A percentile compares a stretch with the other conserved stretches of the same genome.
Conservation (phyloP, 2,797 vertebrate species). For the Phataginus tricuspis region DNA sequence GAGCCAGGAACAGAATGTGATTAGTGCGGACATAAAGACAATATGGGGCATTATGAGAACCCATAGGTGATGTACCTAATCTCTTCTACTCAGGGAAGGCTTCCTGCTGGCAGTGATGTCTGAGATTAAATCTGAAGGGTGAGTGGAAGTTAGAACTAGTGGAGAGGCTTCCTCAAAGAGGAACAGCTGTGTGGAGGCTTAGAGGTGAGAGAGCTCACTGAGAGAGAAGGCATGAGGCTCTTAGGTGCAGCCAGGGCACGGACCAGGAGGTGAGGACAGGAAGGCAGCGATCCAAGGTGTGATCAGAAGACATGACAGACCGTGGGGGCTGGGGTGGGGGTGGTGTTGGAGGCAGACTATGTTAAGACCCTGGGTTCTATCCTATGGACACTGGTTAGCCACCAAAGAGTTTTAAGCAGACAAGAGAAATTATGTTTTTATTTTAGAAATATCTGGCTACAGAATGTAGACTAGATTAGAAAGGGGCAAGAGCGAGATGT, state of each 20-base stretch:
- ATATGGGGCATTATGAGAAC: not conserved
- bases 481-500: not conserved
- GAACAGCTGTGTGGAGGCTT: not conserved
- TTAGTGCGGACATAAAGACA: not conserved
- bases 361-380: not conserved
- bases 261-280: not conserved
- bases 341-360: too few relatives aligned
- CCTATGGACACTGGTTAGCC: not conserved
- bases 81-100: not conserved
- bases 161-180: not conserved
- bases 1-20: not conserved
- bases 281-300: not conserved
- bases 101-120: not conserved
- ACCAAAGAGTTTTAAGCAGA: not conserved
- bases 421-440: not conserved
- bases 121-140: not conserved
- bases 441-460: not conserved
- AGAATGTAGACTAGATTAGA: not conserved
- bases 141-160: not conserved
- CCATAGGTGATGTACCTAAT: not conserved
- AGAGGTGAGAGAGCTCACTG: not conserved
- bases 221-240: not conserved
- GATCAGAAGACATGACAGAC: not conserved
- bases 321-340: too few relatives aligned
- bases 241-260: not conserved